Conservation (phyloP, 2,113 vertebrate genomes). For the Catharus minimus region DNA sequence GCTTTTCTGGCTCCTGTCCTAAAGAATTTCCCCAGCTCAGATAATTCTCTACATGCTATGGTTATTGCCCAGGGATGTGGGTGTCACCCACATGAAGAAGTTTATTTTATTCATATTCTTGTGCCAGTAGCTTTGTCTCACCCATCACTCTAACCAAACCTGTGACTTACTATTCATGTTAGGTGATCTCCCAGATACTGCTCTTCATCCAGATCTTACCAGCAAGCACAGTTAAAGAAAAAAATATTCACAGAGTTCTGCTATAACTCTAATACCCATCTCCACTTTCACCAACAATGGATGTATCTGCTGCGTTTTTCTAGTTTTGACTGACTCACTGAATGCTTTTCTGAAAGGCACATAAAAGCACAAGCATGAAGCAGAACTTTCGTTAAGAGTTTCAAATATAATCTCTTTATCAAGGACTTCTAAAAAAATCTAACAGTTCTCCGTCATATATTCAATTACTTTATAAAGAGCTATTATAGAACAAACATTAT, state of each 20-base stretch:
- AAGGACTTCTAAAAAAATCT: background rate
- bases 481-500: background rate
- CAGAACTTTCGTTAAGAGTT: background rate
- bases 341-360: background rate
- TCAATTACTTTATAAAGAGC: background rate
- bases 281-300: background rate
- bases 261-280: background rate
- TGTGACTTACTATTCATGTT: background rate
- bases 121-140: background rate
- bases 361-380: background rate
- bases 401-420: background rate
- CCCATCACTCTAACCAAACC: background rate
- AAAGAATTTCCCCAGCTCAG: background rate
- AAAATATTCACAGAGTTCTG: background rate
- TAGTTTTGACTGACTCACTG: background rate
- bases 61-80: background rate
- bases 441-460: background rate
- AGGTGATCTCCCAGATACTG: background rate
- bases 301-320: background rate
- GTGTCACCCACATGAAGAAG: background rate
- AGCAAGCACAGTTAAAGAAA: background rate
- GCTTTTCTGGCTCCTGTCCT: background rate
- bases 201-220: background rate
- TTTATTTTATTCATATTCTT: background rate
- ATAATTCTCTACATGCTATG: background rate